These are phyloP conservation scores for Loxodonta africana DNA, from an alignment of 2,113 vertebrate genomes.

Conservation along the genomic window DNA sequence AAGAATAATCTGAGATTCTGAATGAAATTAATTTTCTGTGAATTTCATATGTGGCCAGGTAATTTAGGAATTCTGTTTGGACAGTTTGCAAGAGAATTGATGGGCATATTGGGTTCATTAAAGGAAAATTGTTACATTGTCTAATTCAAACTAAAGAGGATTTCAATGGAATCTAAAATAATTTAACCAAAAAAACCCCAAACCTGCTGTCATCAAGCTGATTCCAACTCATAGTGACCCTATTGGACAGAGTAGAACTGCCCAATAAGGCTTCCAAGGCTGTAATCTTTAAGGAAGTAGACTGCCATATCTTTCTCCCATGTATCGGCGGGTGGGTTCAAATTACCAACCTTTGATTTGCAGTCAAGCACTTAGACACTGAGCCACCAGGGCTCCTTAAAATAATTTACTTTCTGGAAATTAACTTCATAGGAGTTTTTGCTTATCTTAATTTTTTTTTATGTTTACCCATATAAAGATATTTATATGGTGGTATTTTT, in stretches of 20 bases:
- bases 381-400: background rate
- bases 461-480: background rate
- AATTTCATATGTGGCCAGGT: background rate
- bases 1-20: constrained; percentile 44
- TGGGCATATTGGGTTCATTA: background rate
- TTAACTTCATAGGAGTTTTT: background rate
- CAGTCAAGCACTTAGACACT: background rate
- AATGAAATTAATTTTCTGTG: background rate
- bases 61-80: constrained; percentile 7
- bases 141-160: constrained; percentile 28
- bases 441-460: constrained; percentile 42
- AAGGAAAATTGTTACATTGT: constrained; percentile 10
- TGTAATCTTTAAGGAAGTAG: no score
- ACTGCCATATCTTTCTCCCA: background rate
- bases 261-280: no score
- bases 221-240: background rate
- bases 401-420: constrained; percentile 55
- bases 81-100: constrained; percentile 3
- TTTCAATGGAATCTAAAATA: constrained; percentile 10
- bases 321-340: background rate
- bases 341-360: background rate
- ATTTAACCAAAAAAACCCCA: no score
- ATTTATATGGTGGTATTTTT: no score
- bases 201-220: no score
- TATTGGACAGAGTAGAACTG: no score